These are phyloP conservation scores for Omphaloscelis lunosa DNA, from an alignment of 2,888 invertebrate genomes.

Conservation along the genomic window DNA sequence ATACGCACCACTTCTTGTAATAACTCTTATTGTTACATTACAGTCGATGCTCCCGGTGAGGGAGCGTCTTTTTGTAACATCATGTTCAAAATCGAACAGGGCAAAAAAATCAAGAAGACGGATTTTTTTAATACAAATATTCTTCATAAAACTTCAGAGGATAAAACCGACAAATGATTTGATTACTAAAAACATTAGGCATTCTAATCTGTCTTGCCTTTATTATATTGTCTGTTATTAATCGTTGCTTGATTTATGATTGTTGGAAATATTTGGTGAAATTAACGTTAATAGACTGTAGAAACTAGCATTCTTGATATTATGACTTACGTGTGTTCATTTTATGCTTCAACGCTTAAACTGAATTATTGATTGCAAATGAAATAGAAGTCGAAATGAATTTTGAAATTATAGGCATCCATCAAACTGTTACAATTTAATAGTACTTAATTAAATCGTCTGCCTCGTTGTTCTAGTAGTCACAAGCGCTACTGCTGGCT, in stretches of 20 bases:
- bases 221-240: neutral
- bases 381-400: neutral
- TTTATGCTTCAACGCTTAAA: constrained; percentile 36
- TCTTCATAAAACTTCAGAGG: neutral
- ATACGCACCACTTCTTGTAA: too few species aligned
- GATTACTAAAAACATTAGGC: neutral
- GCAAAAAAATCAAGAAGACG: neutral
- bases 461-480: too few species aligned
- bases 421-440: neutral
- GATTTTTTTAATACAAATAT: too few species aligned
- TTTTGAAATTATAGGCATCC: neutral
- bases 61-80: too few species aligned
- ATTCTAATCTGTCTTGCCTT: neutral
- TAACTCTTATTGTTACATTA: too few species aligned
- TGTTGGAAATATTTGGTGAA: constrained; percentile 2
- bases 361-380: constrained; percentile 4
- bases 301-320: constrained; percentile 26
- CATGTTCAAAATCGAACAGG: neutral
- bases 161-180: neutral
- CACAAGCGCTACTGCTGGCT: too few species aligned
- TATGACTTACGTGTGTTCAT: constrained; percentile 32
- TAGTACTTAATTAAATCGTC: neutral
- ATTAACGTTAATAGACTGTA: constrained; percentile 41
- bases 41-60: neutral
- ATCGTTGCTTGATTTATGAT: neutral